Conservation (phyloP, 2,888 invertebrate genomes). For the Leuctra nigra region DNA sequence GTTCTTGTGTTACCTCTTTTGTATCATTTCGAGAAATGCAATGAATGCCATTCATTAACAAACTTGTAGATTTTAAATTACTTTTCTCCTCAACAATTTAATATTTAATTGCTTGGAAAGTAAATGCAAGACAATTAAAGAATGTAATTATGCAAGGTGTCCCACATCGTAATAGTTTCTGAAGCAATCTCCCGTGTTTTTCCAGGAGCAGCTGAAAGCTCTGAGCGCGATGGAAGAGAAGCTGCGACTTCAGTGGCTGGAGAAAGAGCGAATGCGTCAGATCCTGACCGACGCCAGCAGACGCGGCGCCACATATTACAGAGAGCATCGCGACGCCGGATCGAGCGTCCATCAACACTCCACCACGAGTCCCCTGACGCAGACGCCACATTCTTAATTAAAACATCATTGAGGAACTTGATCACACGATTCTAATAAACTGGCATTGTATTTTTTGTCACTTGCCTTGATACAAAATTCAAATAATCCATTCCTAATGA, state of each 20-base stretch:
- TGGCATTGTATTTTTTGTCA: constrained; percentile 1
- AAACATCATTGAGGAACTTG: too few relatives aligned
- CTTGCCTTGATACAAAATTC: constrained; percentile 8
- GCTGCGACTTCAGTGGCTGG: constrained; percentile 26
- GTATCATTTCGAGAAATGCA: too few relatives aligned
- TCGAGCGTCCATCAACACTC: too few relatives aligned
- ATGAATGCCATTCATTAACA: too few relatives aligned
- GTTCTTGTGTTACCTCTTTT: too few relatives aligned
- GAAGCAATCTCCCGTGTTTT: neutral
- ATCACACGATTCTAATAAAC: neutral
- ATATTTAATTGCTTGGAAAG: too few relatives aligned
- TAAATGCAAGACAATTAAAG: too few relatives aligned
- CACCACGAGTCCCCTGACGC: too few relatives aligned
- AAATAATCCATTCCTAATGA: too few relatives aligned
- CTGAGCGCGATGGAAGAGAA: constrained; percentile 28
- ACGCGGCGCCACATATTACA: constrained; percentile 1
- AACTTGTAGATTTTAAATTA: neutral
- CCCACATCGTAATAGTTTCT: too few relatives aligned
- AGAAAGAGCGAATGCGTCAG: constrained; percentile 27
- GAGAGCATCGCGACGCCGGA: neutral
- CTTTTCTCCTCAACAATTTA: neutral
- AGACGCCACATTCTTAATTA: too few relatives aligned
- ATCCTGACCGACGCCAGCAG: constrained; percentile 26
- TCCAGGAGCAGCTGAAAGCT: constrained; percentile 28
- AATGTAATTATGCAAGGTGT: too few relatives aligned